Evolutionary conservation across 2,888 invertebrate species (phyloP).

Genomic region (Cosmia trapezina): DNA sequence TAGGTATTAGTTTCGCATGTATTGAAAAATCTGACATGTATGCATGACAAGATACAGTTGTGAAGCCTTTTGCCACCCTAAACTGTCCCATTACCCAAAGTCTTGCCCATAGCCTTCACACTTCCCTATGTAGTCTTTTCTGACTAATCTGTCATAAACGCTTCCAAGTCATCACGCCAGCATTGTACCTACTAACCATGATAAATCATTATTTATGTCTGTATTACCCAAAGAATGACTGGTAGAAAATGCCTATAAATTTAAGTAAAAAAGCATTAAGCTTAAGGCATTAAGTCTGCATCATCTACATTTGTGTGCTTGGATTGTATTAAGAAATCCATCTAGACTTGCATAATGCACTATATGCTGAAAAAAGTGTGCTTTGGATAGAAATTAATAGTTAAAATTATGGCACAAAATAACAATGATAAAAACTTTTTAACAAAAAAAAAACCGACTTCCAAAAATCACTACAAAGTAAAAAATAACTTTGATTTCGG

Average conservation of each 20-base stretch:
- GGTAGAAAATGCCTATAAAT: neutral
- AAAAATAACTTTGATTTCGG: too few species aligned
- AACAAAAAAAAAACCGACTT: too few species aligned
- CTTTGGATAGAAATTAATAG: neutral
- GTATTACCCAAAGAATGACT: neutral
- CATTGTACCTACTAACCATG: neutral
- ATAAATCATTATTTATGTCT: constrained; percentile 2
- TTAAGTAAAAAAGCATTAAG: too few species aligned
- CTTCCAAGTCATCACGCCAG: constrained; percentile 1
- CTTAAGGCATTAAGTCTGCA: neutral
- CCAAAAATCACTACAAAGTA: too few species aligned
- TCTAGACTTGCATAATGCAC: neutral
- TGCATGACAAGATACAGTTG: neutral
- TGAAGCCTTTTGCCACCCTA: neutral
- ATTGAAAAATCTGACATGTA: neutral
- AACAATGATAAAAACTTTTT: too few species aligned
- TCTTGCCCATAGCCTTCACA: neutral
- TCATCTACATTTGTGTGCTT: too few species aligned
- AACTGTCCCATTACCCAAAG: neutral
- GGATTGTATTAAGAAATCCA: neutral
- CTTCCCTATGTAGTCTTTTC: neutral
- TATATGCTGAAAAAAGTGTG: neutral
- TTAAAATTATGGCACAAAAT: neutral
- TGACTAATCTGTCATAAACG: neutral
- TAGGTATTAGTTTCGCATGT: too few species aligned